A percentile compares a stretch with the other conserved stretches of the same genome.
Evolutionary conservation across 2,797 vertebrate genomes (phyloP).

Genomic region (Hyperoplus lanceolatus): DNA sequence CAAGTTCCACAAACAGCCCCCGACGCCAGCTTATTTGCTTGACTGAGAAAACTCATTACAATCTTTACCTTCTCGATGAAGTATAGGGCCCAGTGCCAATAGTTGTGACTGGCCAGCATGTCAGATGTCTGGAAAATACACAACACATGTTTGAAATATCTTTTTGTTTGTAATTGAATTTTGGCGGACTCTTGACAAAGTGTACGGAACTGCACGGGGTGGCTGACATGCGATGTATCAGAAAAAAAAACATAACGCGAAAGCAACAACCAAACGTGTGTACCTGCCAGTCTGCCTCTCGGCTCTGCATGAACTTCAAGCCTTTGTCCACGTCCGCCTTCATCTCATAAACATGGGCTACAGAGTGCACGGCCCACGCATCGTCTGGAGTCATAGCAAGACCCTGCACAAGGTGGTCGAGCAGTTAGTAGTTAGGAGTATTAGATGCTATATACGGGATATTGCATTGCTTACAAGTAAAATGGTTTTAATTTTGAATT

Average conservation of each 20-base stretch:
- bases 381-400: constrained; percentile 88
- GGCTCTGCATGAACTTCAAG: constrained; percentile 89
- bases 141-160: constrained; percentile 30
- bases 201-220: not conserved
- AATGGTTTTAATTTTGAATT: not conserved
- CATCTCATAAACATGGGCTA: constrained; percentile 96
- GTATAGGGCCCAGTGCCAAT: constrained; percentile 97
- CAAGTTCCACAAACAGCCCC: constrained; percentile 46
- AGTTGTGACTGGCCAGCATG: constrained; percentile 94
- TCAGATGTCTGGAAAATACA: constrained; percentile 85
- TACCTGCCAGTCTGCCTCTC: constrained; percentile 94
- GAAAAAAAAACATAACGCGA: not conserved
- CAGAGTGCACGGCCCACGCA: constrained; percentile 91
- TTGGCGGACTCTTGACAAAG: constrained; percentile 3
- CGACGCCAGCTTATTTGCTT: constrained; percentile 41
- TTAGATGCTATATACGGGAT: not conserved
- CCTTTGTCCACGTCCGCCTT: constrained; percentile 90
- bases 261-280: not conserved
- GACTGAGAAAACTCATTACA: constrained; percentile 64
- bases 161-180: not conserved
- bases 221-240: not conserved
- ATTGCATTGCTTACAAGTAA: not conserved
- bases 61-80: constrained; percentile 93
- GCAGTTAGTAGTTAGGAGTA: not conserved
- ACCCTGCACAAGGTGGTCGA: constrained; percentile 80